Evolutionary conservation across 2,113 vertebrate genomes (phyloP).

Genomic region (Gasterosteus aculeatus): DNA sequence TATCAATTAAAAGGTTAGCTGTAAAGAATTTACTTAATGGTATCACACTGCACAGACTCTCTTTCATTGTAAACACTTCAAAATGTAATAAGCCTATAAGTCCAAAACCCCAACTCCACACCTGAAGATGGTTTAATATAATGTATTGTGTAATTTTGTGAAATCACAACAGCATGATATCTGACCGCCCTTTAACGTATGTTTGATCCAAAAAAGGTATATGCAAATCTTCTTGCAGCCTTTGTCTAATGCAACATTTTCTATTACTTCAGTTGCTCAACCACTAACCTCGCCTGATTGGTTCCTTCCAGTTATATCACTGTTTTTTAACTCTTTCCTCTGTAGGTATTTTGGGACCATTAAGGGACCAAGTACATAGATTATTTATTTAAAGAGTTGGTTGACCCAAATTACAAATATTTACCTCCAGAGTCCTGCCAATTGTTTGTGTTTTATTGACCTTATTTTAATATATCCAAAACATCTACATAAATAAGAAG

Average conservation of each 20-base stretch:
- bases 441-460: neutral
- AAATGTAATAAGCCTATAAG: neutral
- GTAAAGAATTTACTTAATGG: neutral
- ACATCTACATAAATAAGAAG: neutral
- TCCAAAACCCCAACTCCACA: neutral
- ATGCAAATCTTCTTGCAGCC: conserved; percentile 37
- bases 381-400: conserved; percentile 4
- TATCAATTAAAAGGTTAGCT: neutral
- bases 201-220: conserved; percentile 34
- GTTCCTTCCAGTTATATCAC: neutral
- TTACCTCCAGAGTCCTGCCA: neutral
- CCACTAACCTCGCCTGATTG: conserved; percentile 27
- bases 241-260: conserved; percentile 16
- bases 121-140: neutral
- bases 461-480: neutral
- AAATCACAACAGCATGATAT: conserved; percentile 37
- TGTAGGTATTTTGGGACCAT: neutral
- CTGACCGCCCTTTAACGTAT: conserved; percentile 16
- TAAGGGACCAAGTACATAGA: neutral
- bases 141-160: conserved; percentile 17
- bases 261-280: neutral
- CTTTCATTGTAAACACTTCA: conserved; percentile 6
- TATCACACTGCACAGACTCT: neutral
- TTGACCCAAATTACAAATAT: conserved; percentile 11
- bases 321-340: conserved; percentile 2